Conservation (phyloP, 2,888 invertebrate genomes). For the Scaptomyza caliginosa region DNA sequence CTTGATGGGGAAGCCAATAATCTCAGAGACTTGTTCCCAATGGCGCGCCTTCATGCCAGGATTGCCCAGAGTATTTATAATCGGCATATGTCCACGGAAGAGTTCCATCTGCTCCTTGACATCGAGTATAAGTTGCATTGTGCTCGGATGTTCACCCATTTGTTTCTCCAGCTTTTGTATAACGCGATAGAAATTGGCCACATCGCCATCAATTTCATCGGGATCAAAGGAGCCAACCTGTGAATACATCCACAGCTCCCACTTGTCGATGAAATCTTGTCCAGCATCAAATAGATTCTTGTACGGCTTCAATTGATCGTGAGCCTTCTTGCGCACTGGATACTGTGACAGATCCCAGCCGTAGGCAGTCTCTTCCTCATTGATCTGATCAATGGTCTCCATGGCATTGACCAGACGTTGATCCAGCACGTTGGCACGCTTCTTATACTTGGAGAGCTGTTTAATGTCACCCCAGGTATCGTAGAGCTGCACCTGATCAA, state of each 20-base stretch:
- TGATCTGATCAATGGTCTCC: conserved; percentile 93
- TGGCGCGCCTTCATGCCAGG: conserved; percentile 96
- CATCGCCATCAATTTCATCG: conserved; percentile 90
- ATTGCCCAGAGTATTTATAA: conserved; percentile 97
- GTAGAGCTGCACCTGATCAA: conserved; percentile 92
- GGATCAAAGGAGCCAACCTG: conserved; percentile 94
- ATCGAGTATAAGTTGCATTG: conserved; percentile 88
- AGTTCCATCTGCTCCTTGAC: conserved; percentile 90
- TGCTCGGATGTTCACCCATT: conserved; percentile 90
- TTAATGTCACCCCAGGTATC: conserved; percentile 94
- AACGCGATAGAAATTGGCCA: conserved; percentile 85
- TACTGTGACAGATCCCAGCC: conserved; percentile 95
- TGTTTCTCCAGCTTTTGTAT: conserved; percentile 95
- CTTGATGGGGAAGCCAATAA: conserved; percentile 95
- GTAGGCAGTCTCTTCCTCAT: conserved; percentile 94
- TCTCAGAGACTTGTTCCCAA: conserved; percentile 97
- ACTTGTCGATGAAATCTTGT: conserved; percentile 92
- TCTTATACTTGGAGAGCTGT: conserved; percentile 91
- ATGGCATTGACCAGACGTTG: conserved; percentile 88
- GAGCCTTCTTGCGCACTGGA: conserved; percentile 91
- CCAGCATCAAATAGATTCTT: conserved; percentile 95
- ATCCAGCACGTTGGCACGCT: conserved; percentile 92
- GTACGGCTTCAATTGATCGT: conserved; percentile 92
- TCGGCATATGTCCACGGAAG: conserved; percentile 94
- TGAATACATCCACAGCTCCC: conserved; percentile 93